A percentile compares a stretch with the other conserved stretches of the same genome.
phyloP scores from a whole-genome alignment of 2,797 vertebrate species.

The Dipus sagitta region DNA sequence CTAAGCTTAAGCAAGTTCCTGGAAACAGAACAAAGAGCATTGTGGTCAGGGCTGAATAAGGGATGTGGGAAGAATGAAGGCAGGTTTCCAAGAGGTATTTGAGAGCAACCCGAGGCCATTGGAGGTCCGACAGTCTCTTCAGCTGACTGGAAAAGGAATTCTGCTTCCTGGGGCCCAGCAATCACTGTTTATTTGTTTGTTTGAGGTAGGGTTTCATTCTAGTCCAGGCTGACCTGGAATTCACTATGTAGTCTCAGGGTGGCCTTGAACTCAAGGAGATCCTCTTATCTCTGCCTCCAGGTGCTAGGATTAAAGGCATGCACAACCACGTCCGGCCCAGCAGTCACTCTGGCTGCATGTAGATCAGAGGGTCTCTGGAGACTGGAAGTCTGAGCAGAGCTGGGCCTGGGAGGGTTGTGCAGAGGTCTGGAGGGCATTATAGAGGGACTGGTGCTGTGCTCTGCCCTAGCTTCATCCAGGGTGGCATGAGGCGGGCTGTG shows the following conservation, averaged over 20 bases:
- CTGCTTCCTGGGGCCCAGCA: background rate
- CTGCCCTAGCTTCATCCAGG: background rate
- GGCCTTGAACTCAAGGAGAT: too few relatives aligned
- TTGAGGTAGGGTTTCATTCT: too few relatives aligned
- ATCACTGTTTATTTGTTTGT: background rate
- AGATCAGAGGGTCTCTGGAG: background rate
- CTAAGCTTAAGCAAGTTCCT: background rate
- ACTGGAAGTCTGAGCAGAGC: background rate
- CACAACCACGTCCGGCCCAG: too few relatives aligned
- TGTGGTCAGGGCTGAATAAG: fast-evolving
- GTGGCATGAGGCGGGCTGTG: background rate
- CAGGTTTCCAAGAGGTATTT: background rate
- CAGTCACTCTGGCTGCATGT: background rate
- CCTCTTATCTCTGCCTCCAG: too few relatives aligned
- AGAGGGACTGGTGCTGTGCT: background rate
- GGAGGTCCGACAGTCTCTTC: background rate
- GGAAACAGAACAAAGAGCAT: background rate
- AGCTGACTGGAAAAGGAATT: background rate
- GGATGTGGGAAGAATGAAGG: background rate
- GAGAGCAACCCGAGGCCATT: background rate
- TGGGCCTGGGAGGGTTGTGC: background rate
- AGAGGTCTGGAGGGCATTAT: background rate
- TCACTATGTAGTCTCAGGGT: too few relatives aligned
- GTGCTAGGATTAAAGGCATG: too few relatives aligned
- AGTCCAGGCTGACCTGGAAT: too few relatives aligned